Evolutionary conservation across 1,140 invertebrate genomes (phyloP), one percentile per base, ranked within the genome.

Genomic region (Drosophila bocqueti): DNA sequence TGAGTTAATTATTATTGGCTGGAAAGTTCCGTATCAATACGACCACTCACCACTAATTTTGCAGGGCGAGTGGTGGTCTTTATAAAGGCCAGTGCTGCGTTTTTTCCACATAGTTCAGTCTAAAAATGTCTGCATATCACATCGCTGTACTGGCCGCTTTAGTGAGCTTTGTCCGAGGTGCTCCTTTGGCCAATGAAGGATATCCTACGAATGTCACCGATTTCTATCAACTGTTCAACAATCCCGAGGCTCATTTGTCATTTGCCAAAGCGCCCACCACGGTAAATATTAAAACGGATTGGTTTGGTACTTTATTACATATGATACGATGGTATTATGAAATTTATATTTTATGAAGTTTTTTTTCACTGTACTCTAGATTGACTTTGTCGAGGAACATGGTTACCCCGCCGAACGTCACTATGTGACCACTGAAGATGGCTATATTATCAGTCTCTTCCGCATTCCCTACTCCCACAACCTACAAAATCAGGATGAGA

Each of bases 321-420:
- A 24, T 26, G 7, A 29, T 7, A 29, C 6, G 8, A 29, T 29
- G 1, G 29, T 29, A 29, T 18, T 18, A 11, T 18, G n/a, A 5
- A 10, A 18, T 45, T 45, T 45, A 45, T 13, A 31, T 31, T 21
- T 11, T 45, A 40, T 18, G 0, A 43, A 43, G 8, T 15, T 9
- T 42, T 9, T n/a, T 42, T 34, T 11, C 9, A 10, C 10, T 42
- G 2, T 21, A 11, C 7, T 21, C 2, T 15, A 76, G 74, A 50
- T 40, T 11, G 31, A 59, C 9, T 76, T 45, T 9, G 60, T 76
- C 8, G 42, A 40, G n/a, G 74, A 74, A 2, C 73, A 74, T 40
- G 79, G 77, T 5, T 96, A 95, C 74, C 93, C 93, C 9, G 81
- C 93, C 0, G 95, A 96, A 81, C 90, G 85, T 0, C 93, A 95